phyloP scores from a whole-genome alignment of 2,113 vertebrate genomes.

The Campylomormyrus tamandua region DNA sequence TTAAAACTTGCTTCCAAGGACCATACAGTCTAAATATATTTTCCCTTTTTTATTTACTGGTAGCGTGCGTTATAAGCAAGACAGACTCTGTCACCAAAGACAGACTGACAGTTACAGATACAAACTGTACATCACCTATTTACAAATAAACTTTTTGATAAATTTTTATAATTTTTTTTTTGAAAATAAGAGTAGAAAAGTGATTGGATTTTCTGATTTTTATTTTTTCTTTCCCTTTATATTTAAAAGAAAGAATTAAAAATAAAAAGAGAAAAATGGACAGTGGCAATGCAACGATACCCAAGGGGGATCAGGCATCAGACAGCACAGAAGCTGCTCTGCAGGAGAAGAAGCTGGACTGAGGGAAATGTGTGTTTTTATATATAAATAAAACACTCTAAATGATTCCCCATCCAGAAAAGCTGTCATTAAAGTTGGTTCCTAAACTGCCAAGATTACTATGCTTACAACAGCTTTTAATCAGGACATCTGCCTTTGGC shows the following conservation, averaged over 20 bases:
- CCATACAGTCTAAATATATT: slow-evolving; percentile 77
- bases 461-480: not conserved
- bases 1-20: slow-evolving; percentile 75
- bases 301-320: slow-evolving; percentile 30
- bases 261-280: slow-evolving; percentile 29
- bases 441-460: slow-evolving; percentile 4
- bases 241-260: slow-evolving; percentile 57
- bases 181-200: slow-evolving; percentile 75
- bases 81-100: slow-evolving; percentile 84
- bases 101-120: slow-evolving; percentile 81
- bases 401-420: not conserved
- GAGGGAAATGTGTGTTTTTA: not conserved
- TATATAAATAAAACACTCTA: not conserved
- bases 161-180: slow-evolving; percentile 51
- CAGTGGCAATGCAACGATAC: slow-evolving; percentile 35
- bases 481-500: not conserved
- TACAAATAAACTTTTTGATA: slow-evolving; percentile 67
- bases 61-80: slow-evolving; percentile 86
- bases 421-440: slow-evolving; percentile 2
- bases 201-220: slow-evolving; percentile 68
- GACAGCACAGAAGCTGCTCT: slow-evolving; percentile 23
- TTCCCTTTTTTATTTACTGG: slow-evolving; percentile 73
- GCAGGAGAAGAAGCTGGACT: not conserved
- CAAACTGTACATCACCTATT: slow-evolving; percentile 88
- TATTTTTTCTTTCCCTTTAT: slow-evolving; percentile 60